Evolutionary conservation across 2,797 vertebrate species (phyloP).

Genomic region (Hoplostethus atlanticus): DNA sequence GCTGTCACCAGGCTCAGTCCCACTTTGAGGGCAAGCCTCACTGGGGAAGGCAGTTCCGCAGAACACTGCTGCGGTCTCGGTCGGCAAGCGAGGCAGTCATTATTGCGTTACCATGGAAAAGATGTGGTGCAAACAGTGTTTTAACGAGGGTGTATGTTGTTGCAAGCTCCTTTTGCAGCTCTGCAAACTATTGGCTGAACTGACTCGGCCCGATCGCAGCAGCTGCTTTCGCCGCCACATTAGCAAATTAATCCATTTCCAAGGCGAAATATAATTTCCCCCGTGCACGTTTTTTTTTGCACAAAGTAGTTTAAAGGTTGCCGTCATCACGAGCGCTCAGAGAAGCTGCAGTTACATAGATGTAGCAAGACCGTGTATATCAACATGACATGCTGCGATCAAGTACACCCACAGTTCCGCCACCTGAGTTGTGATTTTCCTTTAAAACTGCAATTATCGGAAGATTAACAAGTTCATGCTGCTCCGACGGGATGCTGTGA

Average conservation of each 20-base stretch:
- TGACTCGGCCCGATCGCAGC: conserved; percentile 36
- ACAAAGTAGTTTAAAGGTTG: not conserved
- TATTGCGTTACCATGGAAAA: conserved; percentile 90
- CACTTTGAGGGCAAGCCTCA: conserved; percentile 88
- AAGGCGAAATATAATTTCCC: conserved; percentile 27
- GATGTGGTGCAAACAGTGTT: conserved; percentile 83
- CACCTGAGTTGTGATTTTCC: conserved; percentile 72
- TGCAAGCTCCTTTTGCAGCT: conserved; percentile 16
- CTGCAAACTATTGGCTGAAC: conserved; percentile 48
- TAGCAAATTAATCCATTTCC: conserved; percentile 21
- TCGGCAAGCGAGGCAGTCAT: conserved; percentile 90
- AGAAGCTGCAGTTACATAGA: conserved; percentile 18
- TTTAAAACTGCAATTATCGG: conserved; percentile 82
- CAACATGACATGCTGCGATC: conserved; percentile 39
- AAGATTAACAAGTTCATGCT: conserved; percentile 83
- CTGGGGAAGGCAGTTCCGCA: conserved; percentile 86
- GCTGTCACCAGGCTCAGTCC: conserved; percentile 89
- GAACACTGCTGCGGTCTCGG: conserved; percentile 90
- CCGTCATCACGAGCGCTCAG: conserved; percentile 4
- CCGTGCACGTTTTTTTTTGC: not conserved
- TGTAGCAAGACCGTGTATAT: conserved; percentile 36
- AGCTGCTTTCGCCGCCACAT: not conserved
- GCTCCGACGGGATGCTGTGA: conserved; percentile 83
- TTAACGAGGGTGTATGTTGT: conserved; percentile 83
- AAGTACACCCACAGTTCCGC: conserved; percentile 33